Evolutionary conservation across 2,888 invertebrate genomes (phyloP).

Genomic region (Monopis laevigella): DNA sequence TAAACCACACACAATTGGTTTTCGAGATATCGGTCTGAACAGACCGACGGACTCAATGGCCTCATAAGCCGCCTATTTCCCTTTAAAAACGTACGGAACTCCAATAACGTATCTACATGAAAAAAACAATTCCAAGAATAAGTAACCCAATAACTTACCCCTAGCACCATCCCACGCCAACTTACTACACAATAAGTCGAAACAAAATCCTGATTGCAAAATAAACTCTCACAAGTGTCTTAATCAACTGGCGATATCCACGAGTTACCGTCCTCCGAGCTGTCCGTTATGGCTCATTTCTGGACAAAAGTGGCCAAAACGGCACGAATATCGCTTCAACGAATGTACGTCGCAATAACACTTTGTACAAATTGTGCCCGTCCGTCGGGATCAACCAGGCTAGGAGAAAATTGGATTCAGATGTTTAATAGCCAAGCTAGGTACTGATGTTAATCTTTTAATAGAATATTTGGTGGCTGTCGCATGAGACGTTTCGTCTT

Average conservation of each 20-base stretch:
- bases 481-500: neutral
- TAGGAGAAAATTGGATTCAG: conserved; percentile 12
- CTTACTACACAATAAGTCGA: too few species aligned
- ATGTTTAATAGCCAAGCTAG: conserved; percentile 11
- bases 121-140: too few species aligned
- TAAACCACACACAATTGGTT: too few species aligned
- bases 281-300: conserved; percentile 51
- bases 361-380: conserved; percentile 57
- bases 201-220: conserved; percentile 50
- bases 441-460: conserved; percentile 11
- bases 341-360: conserved; percentile 38
- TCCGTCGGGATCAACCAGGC: conserved; percentile 11
- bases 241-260: conserved; percentile 60
- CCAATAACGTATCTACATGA: too few species aligned
- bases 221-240: conserved; percentile 62
- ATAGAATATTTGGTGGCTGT: conserved; percentile 10
- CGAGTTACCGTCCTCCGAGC: conserved; percentile 45
- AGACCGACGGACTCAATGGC: too few species aligned
- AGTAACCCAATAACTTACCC: too few species aligned
- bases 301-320: conserved; percentile 41
- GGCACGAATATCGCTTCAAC: conserved; percentile 4
- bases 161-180: too few species aligned
- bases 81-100: too few species aligned
- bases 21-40: too few species aligned
- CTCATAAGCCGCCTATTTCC: too few species aligned